phyloP scores from a whole-genome alignment of 2,888 invertebrate species.

The Andrena flavipes region DNA sequence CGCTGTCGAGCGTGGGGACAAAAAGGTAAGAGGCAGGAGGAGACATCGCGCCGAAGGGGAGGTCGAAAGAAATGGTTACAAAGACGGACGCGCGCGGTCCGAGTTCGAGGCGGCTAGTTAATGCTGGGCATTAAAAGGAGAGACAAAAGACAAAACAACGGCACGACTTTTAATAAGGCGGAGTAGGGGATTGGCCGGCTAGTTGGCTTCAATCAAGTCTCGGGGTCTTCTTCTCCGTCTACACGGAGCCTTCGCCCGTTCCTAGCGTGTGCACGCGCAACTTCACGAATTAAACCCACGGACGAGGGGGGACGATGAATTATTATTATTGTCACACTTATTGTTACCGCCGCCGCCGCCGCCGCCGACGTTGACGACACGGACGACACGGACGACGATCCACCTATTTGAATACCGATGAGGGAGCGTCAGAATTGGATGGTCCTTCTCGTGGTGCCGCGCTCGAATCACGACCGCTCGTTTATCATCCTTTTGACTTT shows the following conservation, averaged over 20 bases:
- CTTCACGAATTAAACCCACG: constrained; percentile 68
- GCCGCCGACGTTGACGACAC: constrained; percentile 27
- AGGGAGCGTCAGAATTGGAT: constrained; percentile 27
- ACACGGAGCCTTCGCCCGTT: constrained; percentile 59
- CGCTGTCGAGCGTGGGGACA: neutral
- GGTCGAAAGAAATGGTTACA: constrained; percentile 51
- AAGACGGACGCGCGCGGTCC: constrained; percentile 33
- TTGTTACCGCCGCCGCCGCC: constrained; percentile 44
- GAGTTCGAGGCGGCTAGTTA: constrained; percentile 62
- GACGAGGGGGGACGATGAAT: constrained; percentile 62
- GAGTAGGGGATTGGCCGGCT: constrained; percentile 80
- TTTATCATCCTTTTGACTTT: constrained; percentile 28
- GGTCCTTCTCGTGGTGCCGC: neutral
- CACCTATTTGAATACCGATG: constrained; percentile 48
- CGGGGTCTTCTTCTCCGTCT: constrained; percentile 75
- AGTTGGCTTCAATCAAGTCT: constrained; percentile 83
- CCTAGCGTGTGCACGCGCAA: constrained; percentile 49
- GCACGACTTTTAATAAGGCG: constrained; percentile 81
- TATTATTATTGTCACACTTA: constrained; percentile 68
- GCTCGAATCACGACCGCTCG: constrained; percentile 27
- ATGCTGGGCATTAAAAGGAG: constrained; percentile 75
- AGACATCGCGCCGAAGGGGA: constrained; percentile 2
- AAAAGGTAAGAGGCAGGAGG: constrained; percentile 25
- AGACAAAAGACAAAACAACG: constrained; percentile 82
- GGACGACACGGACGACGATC: constrained; percentile 22